Base-by-base conservation (phyloP, 2,888 invertebrate genomes). In the Netelia fuscicornis region DNA sequence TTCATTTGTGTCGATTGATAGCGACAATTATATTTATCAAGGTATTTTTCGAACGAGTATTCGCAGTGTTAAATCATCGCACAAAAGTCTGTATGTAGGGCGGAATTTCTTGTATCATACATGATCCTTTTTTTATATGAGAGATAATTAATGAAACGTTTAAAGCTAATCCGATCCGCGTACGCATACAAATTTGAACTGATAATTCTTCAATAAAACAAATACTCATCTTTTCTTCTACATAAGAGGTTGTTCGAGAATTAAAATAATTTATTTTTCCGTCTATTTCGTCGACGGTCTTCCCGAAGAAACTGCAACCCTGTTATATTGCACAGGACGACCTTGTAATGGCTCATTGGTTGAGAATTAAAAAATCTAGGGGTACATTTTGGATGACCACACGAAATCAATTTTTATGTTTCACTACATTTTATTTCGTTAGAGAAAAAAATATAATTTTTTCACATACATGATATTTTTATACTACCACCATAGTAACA, bases 151-250 rank as follows among this genome's bases (percentile, higher is more conserved):
- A n/a, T 77, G 72, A 54, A 37, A 77, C 54, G 17, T 62, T 77
- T 68, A 20, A 76, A 65, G 62, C 84, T 68, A 58, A 81, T 52
- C 23, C 42, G 64, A 76, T 77, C 42, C 67, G 71, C 72, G 44
- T 25, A 67, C 42, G 65, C 75, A 76, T 76, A 81, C 64, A 65
- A 81, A 81, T 76, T 77, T 54, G 44, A 80, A 82, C 62, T 58
- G 58, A 74, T 74, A 77, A 72, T 81, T 84, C 67, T 84, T 81
- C 80, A 74, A 81, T 80, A 81, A 84, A 84, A 60, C 72, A 52
- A 80, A 70, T 70, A 80, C 37, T 37, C 77, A 58, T 72, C 72
- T 81, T 79, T 68, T 77, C 84, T 81, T 81, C 62, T 17, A 74
- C 68, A 54, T 54, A 20, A 70, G 2, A 20, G 3, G 1, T 48